Evolutionary conservation across 2,888 invertebrate species (phyloP), one percentile per base, ranked within the genome.

Genomic region (Bombyx huttoni): DNA sequence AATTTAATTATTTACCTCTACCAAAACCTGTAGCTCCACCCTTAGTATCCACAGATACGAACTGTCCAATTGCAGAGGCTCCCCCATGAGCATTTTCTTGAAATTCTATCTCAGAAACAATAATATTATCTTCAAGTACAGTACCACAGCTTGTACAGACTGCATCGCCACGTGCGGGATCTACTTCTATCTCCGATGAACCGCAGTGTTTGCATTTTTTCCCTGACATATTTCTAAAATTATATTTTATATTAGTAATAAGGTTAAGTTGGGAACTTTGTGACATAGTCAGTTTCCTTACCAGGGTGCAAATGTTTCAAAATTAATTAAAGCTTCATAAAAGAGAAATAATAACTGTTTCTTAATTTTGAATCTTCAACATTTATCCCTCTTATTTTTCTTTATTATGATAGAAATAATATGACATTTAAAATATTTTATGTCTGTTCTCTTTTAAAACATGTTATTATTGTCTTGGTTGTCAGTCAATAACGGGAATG

Each of bases 121-220:
- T 99, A 52, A 97, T 94, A 67, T 96, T 97, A 71, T 98, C 98
- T 76, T 99, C 98, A 13, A 99, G 86, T 1, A 99, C 99, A 8
- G 96, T 94, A 34, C 99, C 99, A 85, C 99, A 99, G 71, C 93
- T 94, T 34, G 96, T 98, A 78, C 99, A 99, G 1, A 98, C 97
- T 9, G 95, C 94, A 90, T 98, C 98, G 45, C 98, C 99, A 67
- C 98, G 91, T 24, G 96, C 94, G 55, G 96, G 94, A 79, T 99
- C 99, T 56, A 94, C 95, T 83, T 99, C 98, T 56, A 99, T 96
- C 58, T 98, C 96, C 7, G 95, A 93, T 46, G 95, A 94, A 12
- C 95, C 96, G 76, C 96, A 96, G 68, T 94, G 94, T 75, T 94
- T 93, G 81, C 96, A 96, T 73, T 95, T 96, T 65, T 91, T 90